Conservation (phyloP, 2,888 invertebrate species). For the Eupeodes luniger region DNA sequence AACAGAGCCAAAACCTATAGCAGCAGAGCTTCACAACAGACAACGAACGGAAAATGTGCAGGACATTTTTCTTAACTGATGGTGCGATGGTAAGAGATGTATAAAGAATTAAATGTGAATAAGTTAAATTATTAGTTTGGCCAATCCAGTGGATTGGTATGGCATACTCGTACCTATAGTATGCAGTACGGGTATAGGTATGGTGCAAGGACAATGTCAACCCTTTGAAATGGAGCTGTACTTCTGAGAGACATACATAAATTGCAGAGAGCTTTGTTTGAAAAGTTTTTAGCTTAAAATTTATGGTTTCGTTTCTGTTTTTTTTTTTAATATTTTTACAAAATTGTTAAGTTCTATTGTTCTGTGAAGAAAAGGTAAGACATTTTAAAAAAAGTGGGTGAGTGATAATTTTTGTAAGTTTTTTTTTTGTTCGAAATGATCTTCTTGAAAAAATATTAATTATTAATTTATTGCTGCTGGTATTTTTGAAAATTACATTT, state of each 20-base stretch:
- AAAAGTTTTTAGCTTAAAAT: conserved; percentile 43
- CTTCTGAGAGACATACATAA: conserved; percentile 62
- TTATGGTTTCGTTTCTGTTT: conserved; percentile 24
- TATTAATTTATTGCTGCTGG: no score
- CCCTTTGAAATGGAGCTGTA: conserved; percentile 51
- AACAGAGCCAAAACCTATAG: conserved; percentile 16
- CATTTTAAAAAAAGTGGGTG: not conserved
- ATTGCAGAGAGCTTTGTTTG: conserved; percentile 59
- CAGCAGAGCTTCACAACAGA: conserved; percentile 52
- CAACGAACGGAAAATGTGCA: conserved; percentile 66
- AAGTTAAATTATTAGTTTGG: conserved; percentile 76
- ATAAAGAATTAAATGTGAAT: conserved; percentile 69
- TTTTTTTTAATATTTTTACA: not conserved
- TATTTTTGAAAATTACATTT: no score
- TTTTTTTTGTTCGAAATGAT: not conserved
- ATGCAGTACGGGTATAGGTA: not conserved
- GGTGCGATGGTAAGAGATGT: conserved; percentile 21
- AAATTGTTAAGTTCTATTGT: not conserved
- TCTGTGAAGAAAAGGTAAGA: not conserved
- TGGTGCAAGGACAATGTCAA: conserved; percentile 40
- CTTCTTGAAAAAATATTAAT: no score
- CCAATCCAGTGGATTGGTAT: conserved; percentile 63
- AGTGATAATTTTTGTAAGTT: not conserved
- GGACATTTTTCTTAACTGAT: conserved; percentile 57
- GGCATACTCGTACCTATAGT: no score